phyloP scores from a whole-genome alignment of 2,113 vertebrate genomes.

The Prionailurus viverrinus region DNA sequence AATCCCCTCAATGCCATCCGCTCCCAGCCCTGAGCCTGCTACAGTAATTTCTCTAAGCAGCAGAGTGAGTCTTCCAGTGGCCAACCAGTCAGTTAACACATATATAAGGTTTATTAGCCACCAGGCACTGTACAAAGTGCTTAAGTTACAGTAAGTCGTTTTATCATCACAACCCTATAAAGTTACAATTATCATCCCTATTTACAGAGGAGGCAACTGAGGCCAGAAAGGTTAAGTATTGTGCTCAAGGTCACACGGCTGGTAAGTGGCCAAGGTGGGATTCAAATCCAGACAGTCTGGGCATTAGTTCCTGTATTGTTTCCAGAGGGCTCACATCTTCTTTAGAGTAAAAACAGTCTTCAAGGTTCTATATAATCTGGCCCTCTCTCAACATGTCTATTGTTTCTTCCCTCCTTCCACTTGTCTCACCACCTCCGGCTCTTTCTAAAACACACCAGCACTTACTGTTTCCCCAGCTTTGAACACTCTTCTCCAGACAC shows the following conservation, averaged over 20 bases:
- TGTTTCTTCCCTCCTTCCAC: background rate
- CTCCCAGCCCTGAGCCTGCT: background rate
- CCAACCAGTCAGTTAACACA: background rate
- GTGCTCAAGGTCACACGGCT: background rate
- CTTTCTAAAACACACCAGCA: background rate
- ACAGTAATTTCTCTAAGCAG: background rate
- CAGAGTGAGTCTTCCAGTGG: background rate
- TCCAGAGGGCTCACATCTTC: background rate
- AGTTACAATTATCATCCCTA: background rate
- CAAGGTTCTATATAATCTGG: background rate
- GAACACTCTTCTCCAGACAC: background rate
- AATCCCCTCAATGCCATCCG: background rate
- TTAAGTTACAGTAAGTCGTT: background rate
- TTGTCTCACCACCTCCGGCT: background rate
- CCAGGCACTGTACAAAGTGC: background rate
- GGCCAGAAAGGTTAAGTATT: background rate
- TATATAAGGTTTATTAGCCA: background rate
- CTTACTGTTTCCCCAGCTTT: background rate
- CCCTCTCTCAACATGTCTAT: background rate
- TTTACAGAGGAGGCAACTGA: background rate
- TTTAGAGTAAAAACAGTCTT: background rate
- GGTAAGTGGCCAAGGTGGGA: background rate
- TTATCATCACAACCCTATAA: background rate
- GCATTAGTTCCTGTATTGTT: background rate
- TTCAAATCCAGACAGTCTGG: background rate